Base-by-base conservation (phyloP, 1,140 invertebrate genomes). In the Aphis gossypii region DNA sequence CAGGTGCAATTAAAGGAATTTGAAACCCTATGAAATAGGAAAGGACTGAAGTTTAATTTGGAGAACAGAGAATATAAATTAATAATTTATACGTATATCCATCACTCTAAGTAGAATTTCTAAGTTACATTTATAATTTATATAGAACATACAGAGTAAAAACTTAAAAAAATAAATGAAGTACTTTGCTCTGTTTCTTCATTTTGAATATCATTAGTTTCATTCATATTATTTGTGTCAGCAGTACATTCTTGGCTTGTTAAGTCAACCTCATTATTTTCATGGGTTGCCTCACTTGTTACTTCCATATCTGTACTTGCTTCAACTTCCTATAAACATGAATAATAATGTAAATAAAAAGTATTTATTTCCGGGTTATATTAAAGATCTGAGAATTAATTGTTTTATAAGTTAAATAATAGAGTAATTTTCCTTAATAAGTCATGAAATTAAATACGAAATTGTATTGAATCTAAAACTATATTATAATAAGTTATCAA, bases 201-300 rank as follows among this genome's bases (percentile, higher is more conserved):
- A 93, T 93, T 93, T 56, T 93, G 92, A 8, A 51, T 41, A 93
- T 93, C 92, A 54, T 54, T 84, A 30, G 76, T 93, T 93, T 93
- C 92, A 86, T 93, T 93, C 92, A 93, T 93, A 44, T 93, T 93
- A 93, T 93, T 93, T 41, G 92, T 93, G 20, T 93, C 92, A 20
- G 92, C 92, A 20, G 92, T 86, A 54, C 92, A 93, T 93, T 86
- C 92, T 93, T 93, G 92, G 6, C 92, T 93, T 41, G 92, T 83
- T 44, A 93, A 7, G 30, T 97, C 97, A 0, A 97, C 97, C 95
- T 97, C 97, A 94, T 97, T 97, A 90, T 96, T 97, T 56, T 96
- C 96, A 60, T 96, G 95, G 88, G 95, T 95, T 14, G 94, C 94
- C 51, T 94, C 94, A 93, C 94, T 95, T 41, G 94, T 94, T 90